Evolutionary conservation across 2,113 vertebrate species (phyloP).

Genomic region (Melospiza georgiana): DNA sequence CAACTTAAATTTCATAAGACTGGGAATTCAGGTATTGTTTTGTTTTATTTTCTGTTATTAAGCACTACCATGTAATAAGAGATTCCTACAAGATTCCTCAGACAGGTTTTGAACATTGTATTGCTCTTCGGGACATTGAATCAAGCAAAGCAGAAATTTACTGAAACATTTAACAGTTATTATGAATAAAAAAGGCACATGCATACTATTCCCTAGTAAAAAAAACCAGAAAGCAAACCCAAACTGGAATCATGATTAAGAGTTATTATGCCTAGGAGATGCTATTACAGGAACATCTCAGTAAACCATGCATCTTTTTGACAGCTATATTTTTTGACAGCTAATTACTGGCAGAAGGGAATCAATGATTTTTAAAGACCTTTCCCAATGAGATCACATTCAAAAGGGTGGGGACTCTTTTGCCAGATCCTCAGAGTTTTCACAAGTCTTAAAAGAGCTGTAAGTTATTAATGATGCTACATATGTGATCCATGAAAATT

Average conservation of each 20-base stretch:
- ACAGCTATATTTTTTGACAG: not conserved
- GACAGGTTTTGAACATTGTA: not conserved
- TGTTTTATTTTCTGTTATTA: not conserved
- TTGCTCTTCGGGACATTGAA: not conserved
- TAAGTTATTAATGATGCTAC: not conserved
- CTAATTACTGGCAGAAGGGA: not conserved
- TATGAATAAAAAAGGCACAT: not conserved
- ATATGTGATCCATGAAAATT: not conserved
- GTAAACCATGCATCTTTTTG: not conserved
- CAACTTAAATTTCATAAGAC: not conserved
- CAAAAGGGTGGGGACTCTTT: not conserved
- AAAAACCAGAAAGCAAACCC: not conserved
- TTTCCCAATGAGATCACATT: not conserved
- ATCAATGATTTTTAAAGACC: not conserved
- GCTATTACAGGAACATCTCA: not conserved
- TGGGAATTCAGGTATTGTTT: not conserved
- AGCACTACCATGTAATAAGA: not conserved
- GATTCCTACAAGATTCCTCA: not conserved
- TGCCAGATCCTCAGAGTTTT: not conserved
- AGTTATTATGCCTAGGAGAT: not conserved
- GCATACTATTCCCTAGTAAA: not conserved
- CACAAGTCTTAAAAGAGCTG: not conserved
- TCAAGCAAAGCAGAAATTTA: not conserved
- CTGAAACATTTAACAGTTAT: slow-evolving; percentile 2
- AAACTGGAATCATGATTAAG: not conserved